These are phyloP conservation scores for Sebastes steindachneri DNA, from an alignment of 2,797 vertebrate genomes.

Conservation along the genomic window DNA sequence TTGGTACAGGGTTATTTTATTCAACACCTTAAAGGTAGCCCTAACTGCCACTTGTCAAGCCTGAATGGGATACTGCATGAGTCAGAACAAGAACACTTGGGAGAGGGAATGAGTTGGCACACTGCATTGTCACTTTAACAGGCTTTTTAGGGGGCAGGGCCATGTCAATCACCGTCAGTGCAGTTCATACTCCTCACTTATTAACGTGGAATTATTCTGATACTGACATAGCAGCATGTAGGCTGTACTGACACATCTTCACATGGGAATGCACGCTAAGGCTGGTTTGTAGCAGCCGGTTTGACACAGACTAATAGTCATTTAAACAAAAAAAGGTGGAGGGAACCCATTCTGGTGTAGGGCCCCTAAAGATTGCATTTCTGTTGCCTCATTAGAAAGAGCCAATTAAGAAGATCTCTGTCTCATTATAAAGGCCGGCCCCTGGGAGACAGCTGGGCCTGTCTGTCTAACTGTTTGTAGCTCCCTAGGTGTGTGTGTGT, in stretches of 20 bases:
- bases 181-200: neutral
- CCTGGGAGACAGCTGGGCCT: constrained; percentile 70
- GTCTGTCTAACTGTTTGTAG: constrained; percentile 65
- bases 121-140: constrained; percentile 1
- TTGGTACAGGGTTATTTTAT: neutral
- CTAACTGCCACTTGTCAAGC: constrained; percentile 1
- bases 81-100: constrained; percentile 24
- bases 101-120: constrained; percentile 7
- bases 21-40: neutral
- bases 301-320: constrained; percentile 48
- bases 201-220: neutral
- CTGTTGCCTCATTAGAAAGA: constrained; percentile 75
- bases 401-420: constrained; percentile 80
- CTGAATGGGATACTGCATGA: constrained; percentile 20
- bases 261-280: constrained; percentile 27
- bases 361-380: constrained; percentile 69
- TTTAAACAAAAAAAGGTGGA: constrained; percentile 33
- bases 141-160: neutral
- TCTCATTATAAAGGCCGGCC: constrained; percentile 73
- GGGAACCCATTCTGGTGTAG: constrained; percentile 33
- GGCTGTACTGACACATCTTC: constrained; percentile 1
- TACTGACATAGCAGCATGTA: neutral
- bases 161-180: constrained; percentile 21
- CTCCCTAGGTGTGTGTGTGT: constrained; percentile 48
- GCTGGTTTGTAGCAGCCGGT: constrained; percentile 32